Evolutionary conservation across 2,113 vertebrate genomes (phyloP).

Genomic region (Onychorhynchus coronatus): DNA sequence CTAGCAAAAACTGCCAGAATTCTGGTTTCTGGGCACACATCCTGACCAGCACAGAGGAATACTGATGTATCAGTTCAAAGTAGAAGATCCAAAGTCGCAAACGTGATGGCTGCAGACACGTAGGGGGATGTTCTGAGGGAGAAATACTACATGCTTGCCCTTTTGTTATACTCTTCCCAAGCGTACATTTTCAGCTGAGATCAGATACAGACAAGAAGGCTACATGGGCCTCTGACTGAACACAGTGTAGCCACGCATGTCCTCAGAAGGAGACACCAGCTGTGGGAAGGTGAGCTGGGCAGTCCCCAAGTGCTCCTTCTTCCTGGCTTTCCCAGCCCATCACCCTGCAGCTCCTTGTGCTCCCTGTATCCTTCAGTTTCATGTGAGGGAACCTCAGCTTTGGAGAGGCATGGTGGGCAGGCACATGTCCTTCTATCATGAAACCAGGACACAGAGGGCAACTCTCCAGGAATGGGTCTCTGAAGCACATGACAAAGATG

Average conservation of each 20-base stretch:
- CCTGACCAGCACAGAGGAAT: neutral
- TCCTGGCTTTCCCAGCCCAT: neutral
- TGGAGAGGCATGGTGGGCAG: neutral
- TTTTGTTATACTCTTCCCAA: neutral
- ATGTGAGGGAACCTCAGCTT: neutral
- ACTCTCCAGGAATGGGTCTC: accelerated
- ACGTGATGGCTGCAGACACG: neutral
- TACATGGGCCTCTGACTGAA: neutral
- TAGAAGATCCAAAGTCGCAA: neutral
- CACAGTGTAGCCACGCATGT: accelerated
- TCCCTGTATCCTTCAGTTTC: accelerated
- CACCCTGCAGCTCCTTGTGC: neutral
- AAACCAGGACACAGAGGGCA: neutral
- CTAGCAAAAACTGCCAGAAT: neutral
- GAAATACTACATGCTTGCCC: neutral
- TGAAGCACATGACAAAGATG: neutral
- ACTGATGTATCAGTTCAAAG: neutral
- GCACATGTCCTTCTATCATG: neutral
- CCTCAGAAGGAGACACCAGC: neutral
- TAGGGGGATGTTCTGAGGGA: neutral
- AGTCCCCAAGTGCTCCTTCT: neutral
- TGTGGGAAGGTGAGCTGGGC: neutral
- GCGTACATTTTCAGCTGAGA: neutral
- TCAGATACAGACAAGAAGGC: neutral
- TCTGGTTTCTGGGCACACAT: neutral